Conservation (phyloP, 2,888 invertebrate genomes). For the Caradrina kadenii region DNA sequence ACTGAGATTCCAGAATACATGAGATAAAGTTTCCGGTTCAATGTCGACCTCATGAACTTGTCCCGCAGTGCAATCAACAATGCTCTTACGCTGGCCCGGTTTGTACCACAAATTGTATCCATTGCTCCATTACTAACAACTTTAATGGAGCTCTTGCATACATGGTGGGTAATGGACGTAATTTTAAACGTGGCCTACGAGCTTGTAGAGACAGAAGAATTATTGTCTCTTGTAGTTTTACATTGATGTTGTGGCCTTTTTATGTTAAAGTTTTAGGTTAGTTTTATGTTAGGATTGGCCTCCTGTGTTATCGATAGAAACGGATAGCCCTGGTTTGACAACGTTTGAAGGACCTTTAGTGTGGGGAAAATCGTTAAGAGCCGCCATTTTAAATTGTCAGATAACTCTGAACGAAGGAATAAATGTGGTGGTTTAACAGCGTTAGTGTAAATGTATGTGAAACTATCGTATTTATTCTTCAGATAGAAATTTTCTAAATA, state of each 20-base stretch:
- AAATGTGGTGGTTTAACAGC: no score
- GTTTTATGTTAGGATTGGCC: no score
- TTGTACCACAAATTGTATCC: conserved; percentile 44
- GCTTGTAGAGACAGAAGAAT: conserved; percentile 6
- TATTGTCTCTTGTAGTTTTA: conserved; percentile 4
- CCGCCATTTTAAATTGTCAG: no score
- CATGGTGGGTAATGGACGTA: conserved; percentile 41
- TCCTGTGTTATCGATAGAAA: no score
- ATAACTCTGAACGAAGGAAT: no score
- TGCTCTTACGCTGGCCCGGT: conserved; percentile 28
- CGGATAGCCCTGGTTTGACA: no score
- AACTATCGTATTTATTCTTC: no score
- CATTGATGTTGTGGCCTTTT: background rate
- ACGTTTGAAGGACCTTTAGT: no score
- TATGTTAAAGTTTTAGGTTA: background rate
- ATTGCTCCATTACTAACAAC: conserved; percentile 52
- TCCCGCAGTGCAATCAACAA: conserved; percentile 51
- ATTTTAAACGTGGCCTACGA: conserved; percentile 39
- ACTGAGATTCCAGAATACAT: conserved; percentile 19
- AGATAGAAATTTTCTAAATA: no score
- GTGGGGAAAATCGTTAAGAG: no score
- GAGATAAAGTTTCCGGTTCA: conserved; percentile 27
- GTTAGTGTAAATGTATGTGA: no score
- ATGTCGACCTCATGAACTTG: conserved; percentile 45
- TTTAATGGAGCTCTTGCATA: conserved; percentile 53